Evolutionary conservation across 2,113 vertebrate species (phyloP), one percentile per base, ranked within the genome.

Genomic region (Hyperopisus bebe): DNA sequence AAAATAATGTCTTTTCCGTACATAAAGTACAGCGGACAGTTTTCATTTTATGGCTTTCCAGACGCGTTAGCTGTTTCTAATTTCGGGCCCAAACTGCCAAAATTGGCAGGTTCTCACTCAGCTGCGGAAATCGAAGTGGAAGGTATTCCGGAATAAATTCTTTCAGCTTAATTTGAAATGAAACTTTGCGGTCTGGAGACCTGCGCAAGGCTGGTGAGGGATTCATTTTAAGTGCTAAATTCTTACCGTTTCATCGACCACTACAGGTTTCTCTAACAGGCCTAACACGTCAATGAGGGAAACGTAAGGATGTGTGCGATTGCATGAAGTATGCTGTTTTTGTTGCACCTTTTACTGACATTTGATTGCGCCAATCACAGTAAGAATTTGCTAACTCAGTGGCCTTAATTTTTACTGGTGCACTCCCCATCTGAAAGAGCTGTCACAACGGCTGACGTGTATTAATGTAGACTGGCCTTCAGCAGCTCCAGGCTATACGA

Each of bases 401-500:
- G 27, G 13, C 55, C 39, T 42, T 19, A 27, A 21, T 51, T 74
- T 47, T 51, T n/a, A 51, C 46, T 19, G 85, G 87, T 5, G n/a
- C n/a, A 10, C 27, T 9, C 84, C 11, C 19, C 17, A 35, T 89
- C n/a, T 39, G 39, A 24, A 84, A 35, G 24, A 86, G 39, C 58
- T 48, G 74, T 80, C 74, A 80, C 35, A 11, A 92, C 94, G 93
- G 91, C 92, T 92, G 94, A 89, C 48, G 85, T 55, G 42, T 91
- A 90, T 91, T 90, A 86, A 90, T 90, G 87, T 77, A 31, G 39
- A 35, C 82, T 10, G 92, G 90, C 92, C 91, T 92, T 89, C 91
- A 87, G 84, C 92, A 89, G 90, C 91, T 86, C 86, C 90, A 92
- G 86, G 90, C 91, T 87, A 93, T 94, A 91, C 91, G 94, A 96